Conservation (phyloP, 2,888 invertebrate species). For the Lysandra coridon region DNA sequence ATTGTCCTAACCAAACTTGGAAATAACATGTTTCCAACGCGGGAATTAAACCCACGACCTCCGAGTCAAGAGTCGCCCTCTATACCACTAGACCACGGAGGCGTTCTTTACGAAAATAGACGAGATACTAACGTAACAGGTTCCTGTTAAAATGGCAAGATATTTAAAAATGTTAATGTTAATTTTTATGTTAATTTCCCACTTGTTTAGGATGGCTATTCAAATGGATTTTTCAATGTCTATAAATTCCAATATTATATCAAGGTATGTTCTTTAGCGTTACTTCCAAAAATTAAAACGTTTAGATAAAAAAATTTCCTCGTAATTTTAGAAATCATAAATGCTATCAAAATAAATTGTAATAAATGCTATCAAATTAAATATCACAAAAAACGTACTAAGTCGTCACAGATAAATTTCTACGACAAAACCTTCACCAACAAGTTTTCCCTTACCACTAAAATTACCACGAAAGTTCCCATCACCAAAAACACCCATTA, state of each 20-base stretch:
- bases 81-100: too few relatives aligned
- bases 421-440: too few relatives aligned
- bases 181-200: neutral
- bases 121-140: neutral
- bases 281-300: neutral
- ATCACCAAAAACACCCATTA: too few relatives aligned
- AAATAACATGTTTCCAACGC: too few relatives aligned
- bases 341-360: too few relatives aligned
- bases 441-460: neutral
- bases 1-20: too few relatives aligned
- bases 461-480: neutral
- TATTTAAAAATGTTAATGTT: neutral
- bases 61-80: too few relatives aligned
- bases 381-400: too few relatives aligned
- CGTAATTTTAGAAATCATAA: too few relatives aligned
- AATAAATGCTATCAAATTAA: too few relatives aligned
- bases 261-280: neutral
- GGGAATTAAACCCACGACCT: too few relatives aligned
- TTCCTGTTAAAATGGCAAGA: neutral
- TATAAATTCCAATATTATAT: neutral
- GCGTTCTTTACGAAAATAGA: neutral
- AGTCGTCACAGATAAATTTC: too few relatives aligned
- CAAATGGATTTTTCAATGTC: neutral
- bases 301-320: neutral
- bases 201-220: neutral